Conservation (phyloP, 2,888 invertebrate genomes). For the Spisula subtruncata region DNA sequence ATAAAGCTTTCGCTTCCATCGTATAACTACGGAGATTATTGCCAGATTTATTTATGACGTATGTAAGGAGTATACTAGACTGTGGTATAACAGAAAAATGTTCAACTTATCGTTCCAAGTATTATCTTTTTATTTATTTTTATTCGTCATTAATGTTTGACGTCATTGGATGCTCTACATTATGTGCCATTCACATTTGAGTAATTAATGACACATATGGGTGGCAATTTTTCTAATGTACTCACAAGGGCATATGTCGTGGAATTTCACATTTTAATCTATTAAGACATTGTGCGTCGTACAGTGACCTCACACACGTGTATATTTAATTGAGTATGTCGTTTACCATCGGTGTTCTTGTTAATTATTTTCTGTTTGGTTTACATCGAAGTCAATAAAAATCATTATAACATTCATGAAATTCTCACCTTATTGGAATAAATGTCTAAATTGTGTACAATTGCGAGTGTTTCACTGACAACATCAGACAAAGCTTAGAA, state of each 20-base stretch:
- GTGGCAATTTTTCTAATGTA: background rate
- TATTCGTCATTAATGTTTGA: background rate
- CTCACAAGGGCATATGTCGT: background rate
- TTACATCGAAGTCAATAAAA: constrained; percentile 9
- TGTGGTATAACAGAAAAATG: too few relatives aligned
- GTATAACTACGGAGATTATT: too few relatives aligned
- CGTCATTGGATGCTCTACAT: background rate
- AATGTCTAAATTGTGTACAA: background rate
- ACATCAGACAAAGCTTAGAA: background rate
- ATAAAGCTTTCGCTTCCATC: too few relatives aligned
- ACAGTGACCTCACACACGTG: background rate
- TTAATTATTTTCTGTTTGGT: background rate
- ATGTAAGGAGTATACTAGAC: too few relatives aligned
- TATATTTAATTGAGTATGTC: background rate
- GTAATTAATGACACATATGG: background rate
- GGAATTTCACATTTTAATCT: background rate
- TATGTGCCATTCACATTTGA: background rate
- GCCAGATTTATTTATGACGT: too few relatives aligned
- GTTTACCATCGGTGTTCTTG: background rate
- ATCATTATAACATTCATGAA: background rate
- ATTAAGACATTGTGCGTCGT: background rate
- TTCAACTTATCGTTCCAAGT: too few relatives aligned
- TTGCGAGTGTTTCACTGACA: too few relatives aligned
- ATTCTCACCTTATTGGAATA: background rate
- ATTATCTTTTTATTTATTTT: too few relatives aligned